These are phyloP conservation scores for Drosophila ficusphila DNA, from an alignment of 1,140 invertebrate genomes.

Conservation along the genomic window DNA sequence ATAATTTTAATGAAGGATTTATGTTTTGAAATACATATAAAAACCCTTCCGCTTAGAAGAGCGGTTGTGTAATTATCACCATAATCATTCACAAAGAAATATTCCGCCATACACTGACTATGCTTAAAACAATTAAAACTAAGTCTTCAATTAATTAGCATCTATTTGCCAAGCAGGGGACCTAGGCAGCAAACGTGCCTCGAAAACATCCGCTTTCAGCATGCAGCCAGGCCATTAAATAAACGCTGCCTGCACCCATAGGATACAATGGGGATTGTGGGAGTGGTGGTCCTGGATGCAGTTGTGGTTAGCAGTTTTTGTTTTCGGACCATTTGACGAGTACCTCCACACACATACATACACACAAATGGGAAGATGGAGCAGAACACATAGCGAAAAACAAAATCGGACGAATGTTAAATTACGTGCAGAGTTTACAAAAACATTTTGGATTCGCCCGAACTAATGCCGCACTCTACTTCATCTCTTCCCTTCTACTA, in stretches of 20 bases:
- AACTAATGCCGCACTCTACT: slow-evolving; percentile 33
- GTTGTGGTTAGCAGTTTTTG: slow-evolving; percentile 66
- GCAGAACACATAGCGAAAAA: slow-evolving; percentile 48
- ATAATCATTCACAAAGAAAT: slow-evolving; percentile 6
- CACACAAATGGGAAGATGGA: neutral
- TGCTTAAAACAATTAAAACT: slow-evolving; percentile 36
- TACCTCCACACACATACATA: slow-evolving; percentile 26
- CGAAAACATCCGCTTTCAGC: slow-evolving; percentile 62
- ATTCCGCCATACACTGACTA: neutral
- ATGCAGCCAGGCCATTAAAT: slow-evolving; percentile 54
- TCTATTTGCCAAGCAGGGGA: slow-evolving; percentile 38
- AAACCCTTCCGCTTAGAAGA: neutral
- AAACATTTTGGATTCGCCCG: slow-evolving; percentile 64
- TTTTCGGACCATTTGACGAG: slow-evolving; percentile 72
- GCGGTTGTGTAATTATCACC: neutral
- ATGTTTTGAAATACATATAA: neutral
- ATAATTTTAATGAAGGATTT: slow-evolving; percentile 60
- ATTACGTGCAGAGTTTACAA: slow-evolving; percentile 77
- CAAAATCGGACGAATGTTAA: slow-evolving; percentile 65
- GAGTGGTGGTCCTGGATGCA: slow-evolving; percentile 26
- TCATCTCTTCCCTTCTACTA: slow-evolving; percentile 16
- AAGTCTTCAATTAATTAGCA: slow-evolving; percentile 71
- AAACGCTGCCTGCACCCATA: slow-evolving; percentile 47
- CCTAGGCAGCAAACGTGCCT: slow-evolving; percentile 49
- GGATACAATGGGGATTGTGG: neutral